Evolutionary conservation across 2,888 invertebrate genomes (phyloP).

Genomic region (Euclidia mi): DNA sequence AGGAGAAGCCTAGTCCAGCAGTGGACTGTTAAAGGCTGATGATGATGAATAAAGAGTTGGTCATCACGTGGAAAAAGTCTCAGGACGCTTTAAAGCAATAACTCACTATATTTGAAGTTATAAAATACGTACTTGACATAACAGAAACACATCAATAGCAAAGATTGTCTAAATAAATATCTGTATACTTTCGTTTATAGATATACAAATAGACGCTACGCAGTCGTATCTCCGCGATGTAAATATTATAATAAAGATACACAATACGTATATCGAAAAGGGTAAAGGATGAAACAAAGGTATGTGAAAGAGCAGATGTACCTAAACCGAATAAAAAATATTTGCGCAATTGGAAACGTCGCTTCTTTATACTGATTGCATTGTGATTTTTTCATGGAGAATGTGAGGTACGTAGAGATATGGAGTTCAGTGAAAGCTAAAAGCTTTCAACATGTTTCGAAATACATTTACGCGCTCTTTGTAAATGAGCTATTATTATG

Average conservation of each 20-base stretch:
- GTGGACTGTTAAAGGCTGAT: no score
- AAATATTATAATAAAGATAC: constrained; percentile 23
- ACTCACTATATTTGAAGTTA: no score
- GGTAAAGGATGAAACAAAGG: constrained; percentile 57
- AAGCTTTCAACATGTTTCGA: constrained; percentile 47
- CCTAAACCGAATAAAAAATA: constrained; percentile 63
- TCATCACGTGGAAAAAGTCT: no score
- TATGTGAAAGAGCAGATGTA: constrained; percentile 65
- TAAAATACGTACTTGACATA: no score
- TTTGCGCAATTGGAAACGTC: constrained; percentile 52
- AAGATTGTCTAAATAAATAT: no score
- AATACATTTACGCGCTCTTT: constrained; percentile 43
- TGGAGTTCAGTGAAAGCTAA: constrained; percentile 47
- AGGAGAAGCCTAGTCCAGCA: no score
- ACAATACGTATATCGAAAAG: constrained; percentile 28
- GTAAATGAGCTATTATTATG: constrained; percentile 43
- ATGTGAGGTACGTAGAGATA: constrained; percentile 42
- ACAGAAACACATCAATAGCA: no score
- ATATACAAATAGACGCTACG: constrained; percentile 17
- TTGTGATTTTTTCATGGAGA: constrained; percentile 55
- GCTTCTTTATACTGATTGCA: constrained; percentile 51
- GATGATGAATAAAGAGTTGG: no score
- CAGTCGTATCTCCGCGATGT: background rate
- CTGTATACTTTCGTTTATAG: background rate
- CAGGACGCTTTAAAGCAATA: no score